Conservation (phyloP, 2,113 vertebrate species). For the Dicentrarchus labrax region DNA sequence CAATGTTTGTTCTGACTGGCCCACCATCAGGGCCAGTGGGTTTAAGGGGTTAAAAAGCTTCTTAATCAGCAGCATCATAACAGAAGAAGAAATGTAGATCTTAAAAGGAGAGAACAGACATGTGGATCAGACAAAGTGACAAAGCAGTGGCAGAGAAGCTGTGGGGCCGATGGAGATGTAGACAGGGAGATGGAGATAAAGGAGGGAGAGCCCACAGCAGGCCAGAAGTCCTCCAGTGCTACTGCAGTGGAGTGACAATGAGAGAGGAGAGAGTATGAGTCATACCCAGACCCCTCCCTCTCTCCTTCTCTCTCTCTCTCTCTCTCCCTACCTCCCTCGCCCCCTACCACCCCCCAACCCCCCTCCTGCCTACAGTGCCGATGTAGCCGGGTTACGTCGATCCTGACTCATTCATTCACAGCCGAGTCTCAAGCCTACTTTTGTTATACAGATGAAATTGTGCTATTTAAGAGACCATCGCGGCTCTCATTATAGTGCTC, state of each 20-base stretch:
- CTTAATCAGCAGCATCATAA: neutral
- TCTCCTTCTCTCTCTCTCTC: slow-evolving; percentile 21
- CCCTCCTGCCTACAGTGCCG: slow-evolving; percentile 27
- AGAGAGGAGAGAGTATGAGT: slow-evolving; percentile 79
- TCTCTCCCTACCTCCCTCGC: neutral
- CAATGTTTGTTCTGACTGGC: neutral
- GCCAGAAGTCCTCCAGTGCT: slow-evolving; percentile 71
- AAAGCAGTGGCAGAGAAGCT: slow-evolving; percentile 11
- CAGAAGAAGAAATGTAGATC: neutral
- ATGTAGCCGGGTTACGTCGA: slow-evolving; percentile 71
- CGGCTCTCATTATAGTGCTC: slow-evolving; percentile 64
- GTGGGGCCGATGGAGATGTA: slow-evolving; percentile 30
- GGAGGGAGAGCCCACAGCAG: slow-evolving; percentile 66
- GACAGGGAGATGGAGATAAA: slow-evolving; percentile 56
- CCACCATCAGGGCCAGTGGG: neutral
- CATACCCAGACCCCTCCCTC: slow-evolving; percentile 74
- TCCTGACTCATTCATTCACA: slow-evolving; percentile 80
- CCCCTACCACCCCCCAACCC: neutral
- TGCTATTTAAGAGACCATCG: slow-evolving; percentile 70
- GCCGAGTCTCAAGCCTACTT: slow-evolving; percentile 65
- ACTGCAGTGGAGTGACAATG: slow-evolving; percentile 81
- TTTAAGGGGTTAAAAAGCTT: neutral
- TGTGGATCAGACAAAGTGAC: slow-evolving; percentile 9
- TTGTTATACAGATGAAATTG: slow-evolving; percentile 70
- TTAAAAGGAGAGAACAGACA: slow-evolving; percentile 1